Evolutionary conservation across 2,113 vertebrate species (phyloP), one percentile per base, ranked within the genome.

Genomic region (Manacus vitellinus): DNA sequence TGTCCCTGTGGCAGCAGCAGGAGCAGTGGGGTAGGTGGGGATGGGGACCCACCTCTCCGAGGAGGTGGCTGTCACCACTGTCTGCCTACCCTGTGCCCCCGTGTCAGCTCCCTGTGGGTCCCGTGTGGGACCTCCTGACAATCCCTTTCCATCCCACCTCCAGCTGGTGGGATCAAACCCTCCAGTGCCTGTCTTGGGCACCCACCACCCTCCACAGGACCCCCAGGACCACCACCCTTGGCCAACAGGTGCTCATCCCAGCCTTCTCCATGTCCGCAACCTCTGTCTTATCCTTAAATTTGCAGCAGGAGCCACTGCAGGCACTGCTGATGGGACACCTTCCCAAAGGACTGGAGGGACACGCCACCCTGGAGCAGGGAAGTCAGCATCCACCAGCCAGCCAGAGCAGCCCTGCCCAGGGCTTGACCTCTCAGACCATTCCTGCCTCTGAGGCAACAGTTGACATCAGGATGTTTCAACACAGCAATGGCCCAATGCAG

Each of bases 201-300:
- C 52, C 55, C 27, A 24, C 6, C 33, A 5, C 30, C 18, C 16
- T 56, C n/a, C 3, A 1, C n/a, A 27, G 49, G 4, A 74, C 4
- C 9, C 19, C 12, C 3, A 3, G 31, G 25, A 9, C 10, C 10
- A 3, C 27, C 51, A 11, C 6, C 10, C 41, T 47, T 62, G 55
- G 37, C 41, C 51, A 61, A 9, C 2, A 2, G 1, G 0, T 20
- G 37, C n/a, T 49, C 0, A 0, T 20, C 28, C 12, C 65, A 23
- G 59, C 51, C 27, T n/a, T 56, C 12, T 12, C 44, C 65, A 10
- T 1, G 1, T 24, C 37, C 37, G 75, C 4, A 6, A 7, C 5
- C 65, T 51, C 37, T 6, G 4, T 15, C 4, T 51, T 20, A 39
- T 1, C 44, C 31, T 24, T 49, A 35, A 46, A 19, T 10, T 19